Percentiles rank a stretch among this genome's conserved stretches.
phyloP scores from a whole-genome alignment of 2,888 invertebrate genomes.

The Volucella bombylans region DNA sequence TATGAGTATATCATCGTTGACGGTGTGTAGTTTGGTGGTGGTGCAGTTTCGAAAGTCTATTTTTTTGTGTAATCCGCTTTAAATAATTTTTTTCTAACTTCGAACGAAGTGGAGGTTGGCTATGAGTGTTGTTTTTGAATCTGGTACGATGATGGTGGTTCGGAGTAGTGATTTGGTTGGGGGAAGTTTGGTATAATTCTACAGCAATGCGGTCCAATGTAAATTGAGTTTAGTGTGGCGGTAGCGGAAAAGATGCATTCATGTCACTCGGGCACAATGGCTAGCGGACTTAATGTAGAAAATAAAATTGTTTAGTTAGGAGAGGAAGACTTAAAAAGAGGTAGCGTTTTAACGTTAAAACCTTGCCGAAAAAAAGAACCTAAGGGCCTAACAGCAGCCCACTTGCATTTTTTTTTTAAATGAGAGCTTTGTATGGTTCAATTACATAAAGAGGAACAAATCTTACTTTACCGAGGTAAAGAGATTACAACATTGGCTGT shows the following conservation, averaged over 20 bases:
- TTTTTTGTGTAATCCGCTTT: constrained; percentile 64
- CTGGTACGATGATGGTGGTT: neutral
- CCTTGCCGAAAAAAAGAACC: too few species aligned
- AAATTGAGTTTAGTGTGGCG: constrained; percentile 56
- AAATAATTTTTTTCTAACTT: constrained; percentile 54
- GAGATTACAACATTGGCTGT: too few species aligned
- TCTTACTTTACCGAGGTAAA: too few species aligned
- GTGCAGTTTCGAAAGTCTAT: constrained; percentile 19
- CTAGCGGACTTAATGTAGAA: too few species aligned
- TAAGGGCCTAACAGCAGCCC: too few species aligned
- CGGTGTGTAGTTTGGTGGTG: constrained; percentile 2
- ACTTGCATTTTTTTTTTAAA: too few species aligned
- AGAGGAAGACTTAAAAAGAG: neutral
- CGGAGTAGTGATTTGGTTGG: neutral
- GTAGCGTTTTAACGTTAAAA: neutral
- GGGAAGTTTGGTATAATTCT: constrained; percentile 37
- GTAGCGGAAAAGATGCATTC: neutral
- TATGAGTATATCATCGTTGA: neutral
- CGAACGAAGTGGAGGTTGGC: constrained; percentile 48
- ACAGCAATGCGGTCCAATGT: constrained; percentile 64
- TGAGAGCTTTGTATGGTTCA: too few species aligned
- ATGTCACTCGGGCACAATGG: neutral
- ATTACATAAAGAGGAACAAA: too few species aligned
- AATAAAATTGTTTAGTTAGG: neutral
- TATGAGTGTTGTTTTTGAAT: neutral